phyloP scores from a whole-genome alignment of 2,113 vertebrate genomes.

The Bos indicus region DNA sequence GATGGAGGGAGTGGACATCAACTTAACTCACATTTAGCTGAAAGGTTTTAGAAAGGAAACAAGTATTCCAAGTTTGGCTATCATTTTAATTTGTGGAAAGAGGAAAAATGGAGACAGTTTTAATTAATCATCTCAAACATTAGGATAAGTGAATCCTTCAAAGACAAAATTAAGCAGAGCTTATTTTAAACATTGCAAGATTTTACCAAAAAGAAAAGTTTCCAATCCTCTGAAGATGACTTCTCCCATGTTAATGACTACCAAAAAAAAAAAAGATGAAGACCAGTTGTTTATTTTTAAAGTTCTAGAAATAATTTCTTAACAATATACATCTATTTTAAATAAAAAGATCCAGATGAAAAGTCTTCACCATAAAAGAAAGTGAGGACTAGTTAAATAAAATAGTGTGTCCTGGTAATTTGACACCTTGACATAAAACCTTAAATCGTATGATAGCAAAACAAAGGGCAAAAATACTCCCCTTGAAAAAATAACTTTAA shows the following conservation, averaged over 20 bases:
- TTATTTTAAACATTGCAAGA: not conserved
- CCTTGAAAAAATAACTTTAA: constrained; percentile 19
- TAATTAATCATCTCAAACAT: not conserved
- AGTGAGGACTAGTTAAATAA: constrained; percentile 24
- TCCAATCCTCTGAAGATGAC: constrained; percentile 36
- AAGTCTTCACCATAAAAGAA: not conserved
- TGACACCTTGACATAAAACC: constrained; percentile 41
- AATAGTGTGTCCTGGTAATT: not conserved
- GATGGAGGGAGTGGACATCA: not conserved
- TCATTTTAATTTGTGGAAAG: constrained; percentile 38
- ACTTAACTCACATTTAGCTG: constrained; percentile 29
- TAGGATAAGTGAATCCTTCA: not conserved
- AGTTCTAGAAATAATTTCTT: constrained; percentile 32
- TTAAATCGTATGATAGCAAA: constrained; percentile 22
- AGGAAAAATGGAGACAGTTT: not conserved
- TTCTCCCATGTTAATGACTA: not conserved
- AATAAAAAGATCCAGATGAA: constrained; percentile 13
- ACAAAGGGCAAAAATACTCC: constrained; percentile 21
- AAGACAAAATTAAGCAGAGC: not conserved
- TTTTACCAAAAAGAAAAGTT: constrained; percentile 27
- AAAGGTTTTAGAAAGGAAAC: constrained; percentile 24
- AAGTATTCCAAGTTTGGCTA: not conserved
- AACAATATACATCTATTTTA: constrained; percentile 13
- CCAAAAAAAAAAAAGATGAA: not conserved
- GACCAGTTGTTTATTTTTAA: not conserved